Base-by-base conservation (phyloP, 1,140 invertebrate genomes). In the Oreohelix idahoensis region DNA sequence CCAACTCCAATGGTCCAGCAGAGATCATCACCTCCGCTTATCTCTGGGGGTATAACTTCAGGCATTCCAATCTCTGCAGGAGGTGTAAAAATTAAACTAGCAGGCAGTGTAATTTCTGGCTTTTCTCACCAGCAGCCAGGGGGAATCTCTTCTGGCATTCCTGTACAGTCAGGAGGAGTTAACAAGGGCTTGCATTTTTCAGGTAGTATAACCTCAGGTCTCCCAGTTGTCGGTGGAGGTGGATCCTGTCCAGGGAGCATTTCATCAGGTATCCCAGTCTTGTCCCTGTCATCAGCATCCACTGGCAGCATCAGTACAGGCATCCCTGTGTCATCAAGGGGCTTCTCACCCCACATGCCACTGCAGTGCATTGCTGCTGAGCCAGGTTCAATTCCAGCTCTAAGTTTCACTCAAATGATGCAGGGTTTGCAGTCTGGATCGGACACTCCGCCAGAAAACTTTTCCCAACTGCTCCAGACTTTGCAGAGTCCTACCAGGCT, bases 381-480 rank as follows among this genome's bases (percentile, higher is more conserved):
- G 42, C 71, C 71, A 15, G 74, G 26, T 29, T 86, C 87, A 36
- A 86, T 86, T 42, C 86, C 88, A 11, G 84, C 87, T 17, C 85
- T 82, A 69, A 88, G 78, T 58, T 87, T 84, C 81, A 86, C 86
- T 29, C 87, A 87, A 63, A 38, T 89, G 1, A 85, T 86, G 58
- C 89, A 90, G 80, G 86, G 84, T 49, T 84, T 86, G 58, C 79
- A 81, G 66, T 81, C 79, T 83, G 81, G 84, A 69, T 73, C 83
- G 11, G 83, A 79, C 69, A 74, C 83, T 26, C 76, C 63, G 42
- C 73, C 84, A 70, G 69, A 81, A 35, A 81, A 81, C 42, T 81
- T 81, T 29, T 71, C 66, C 10, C 35, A 71, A 29, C 66, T 81
- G 26, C 69, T 81, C 10, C 79, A 81, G 42, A 71, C 63, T 32